Conservation (phyloP, 1,140 invertebrate species). For the Anadara kagoshimensis region DNA sequence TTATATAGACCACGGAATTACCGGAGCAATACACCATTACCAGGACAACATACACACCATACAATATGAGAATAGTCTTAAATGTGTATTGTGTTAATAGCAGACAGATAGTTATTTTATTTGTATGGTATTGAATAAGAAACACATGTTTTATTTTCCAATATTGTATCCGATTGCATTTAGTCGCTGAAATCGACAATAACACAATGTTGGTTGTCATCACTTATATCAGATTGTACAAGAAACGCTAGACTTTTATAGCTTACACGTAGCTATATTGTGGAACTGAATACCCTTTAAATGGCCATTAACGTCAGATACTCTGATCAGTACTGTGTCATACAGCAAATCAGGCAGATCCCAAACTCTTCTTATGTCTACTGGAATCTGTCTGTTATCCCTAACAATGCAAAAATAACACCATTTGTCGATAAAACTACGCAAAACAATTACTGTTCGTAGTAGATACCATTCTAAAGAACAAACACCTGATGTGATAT, state of each 20-base stretch:
- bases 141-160: conserved; percentile 22
- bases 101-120: no score
- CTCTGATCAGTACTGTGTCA: conserved; percentile 1
- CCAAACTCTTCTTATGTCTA: not conserved
- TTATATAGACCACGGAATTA: no score
- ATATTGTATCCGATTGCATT: conserved; percentile 16
- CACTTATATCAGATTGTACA: conserved; percentile 3
- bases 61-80: no score
- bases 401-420: not conserved
- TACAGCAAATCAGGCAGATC: not conserved
- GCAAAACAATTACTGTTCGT: not conserved
- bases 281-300: conserved; percentile 24
- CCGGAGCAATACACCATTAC: no score
- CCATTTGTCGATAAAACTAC: not conserved
- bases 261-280: not conserved
- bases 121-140: conserved; percentile 8
- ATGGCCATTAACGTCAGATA: conserved; percentile 21
- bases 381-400: not conserved
- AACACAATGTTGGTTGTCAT: conserved; percentile 3
- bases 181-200: conserved; percentile 17
- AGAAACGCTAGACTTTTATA: conserved; percentile 23
- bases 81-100: no score
- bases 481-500: conserved; percentile 4
- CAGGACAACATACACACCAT: no score
- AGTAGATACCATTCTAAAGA: not conserved